Percentiles rank a stretch among this genome's conserved stretches.
These are phyloP conservation scores for Lypha dubia DNA, from an alignment of 2,888 invertebrate genomes.

Conservation along the genomic window DNA sequence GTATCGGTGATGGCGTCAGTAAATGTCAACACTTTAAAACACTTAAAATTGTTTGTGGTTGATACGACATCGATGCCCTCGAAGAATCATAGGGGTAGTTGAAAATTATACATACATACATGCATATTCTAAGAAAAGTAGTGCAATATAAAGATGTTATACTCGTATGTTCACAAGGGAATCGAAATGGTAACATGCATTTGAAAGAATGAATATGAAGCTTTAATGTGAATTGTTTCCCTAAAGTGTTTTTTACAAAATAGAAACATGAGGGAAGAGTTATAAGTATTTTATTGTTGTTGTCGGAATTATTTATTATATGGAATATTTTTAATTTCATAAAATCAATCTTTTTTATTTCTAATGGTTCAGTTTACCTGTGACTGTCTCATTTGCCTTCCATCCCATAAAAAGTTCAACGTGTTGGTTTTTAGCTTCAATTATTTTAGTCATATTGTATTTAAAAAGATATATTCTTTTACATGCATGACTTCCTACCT, in stretches of 20 bases:
- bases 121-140: slow-evolving; percentile 31
- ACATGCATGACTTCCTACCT: neutral
- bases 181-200: neutral
- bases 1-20: slow-evolving; percentile 60
- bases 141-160: neutral
- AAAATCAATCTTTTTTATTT: too few species aligned
- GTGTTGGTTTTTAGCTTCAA: neutral
- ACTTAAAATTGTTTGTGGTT: slow-evolving; percentile 56
- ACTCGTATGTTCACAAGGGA: neutral
- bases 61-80: slow-evolving; percentile 36
- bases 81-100: slow-evolving; percentile 28
- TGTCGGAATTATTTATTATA: too few species aligned
- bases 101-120: too few species aligned
- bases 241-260: too few species aligned
- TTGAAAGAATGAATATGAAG: slow-evolving; percentile 17
- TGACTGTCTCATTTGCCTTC: too few species aligned
- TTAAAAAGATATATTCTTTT: slow-evolving; percentile 14
- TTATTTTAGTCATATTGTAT: neutral
- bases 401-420: too few species aligned
- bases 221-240: too few species aligned
- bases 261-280: too few species aligned
- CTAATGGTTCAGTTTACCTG: too few species aligned
- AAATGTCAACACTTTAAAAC: slow-evolving; percentile 67
- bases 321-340: too few species aligned
- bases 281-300: too few species aligned